Percentiles rank a stretch among this genome's conserved stretches.
Evolutionary conservation across 2,888 invertebrate species (phyloP).

Genomic region (Scelioninae gen. 1): DNA sequence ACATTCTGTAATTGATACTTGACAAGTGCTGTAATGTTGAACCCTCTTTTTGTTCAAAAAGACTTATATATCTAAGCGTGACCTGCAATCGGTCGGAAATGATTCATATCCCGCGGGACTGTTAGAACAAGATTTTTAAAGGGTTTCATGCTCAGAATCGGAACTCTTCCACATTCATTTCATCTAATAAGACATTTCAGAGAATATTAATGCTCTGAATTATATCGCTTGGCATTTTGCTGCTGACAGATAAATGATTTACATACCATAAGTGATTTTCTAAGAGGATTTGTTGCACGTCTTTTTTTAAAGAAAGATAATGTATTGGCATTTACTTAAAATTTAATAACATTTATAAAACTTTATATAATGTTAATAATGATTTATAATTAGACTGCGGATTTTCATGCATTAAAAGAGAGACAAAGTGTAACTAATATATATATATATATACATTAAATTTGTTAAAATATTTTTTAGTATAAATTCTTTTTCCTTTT

Average conservation of each 20-base stretch:
- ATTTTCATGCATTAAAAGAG: too few relatives aligned
- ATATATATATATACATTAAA: too few relatives aligned
- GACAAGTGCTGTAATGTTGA: constrained; percentile 15
- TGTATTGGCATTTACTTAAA: too few relatives aligned
- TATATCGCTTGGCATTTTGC: constrained; percentile 42
- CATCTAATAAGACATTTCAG: constrained; percentile 68
- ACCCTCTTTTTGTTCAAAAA: constrained; percentile 19
- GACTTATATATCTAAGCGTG: constrained; percentile 71
- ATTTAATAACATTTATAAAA: too few relatives aligned
- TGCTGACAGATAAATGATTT: constrained; percentile 61
- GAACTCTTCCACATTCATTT: constrained; percentile 68
- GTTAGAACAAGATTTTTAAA: constrained; percentile 69
- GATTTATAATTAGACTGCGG: too few relatives aligned
- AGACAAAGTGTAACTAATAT: too few relatives aligned
- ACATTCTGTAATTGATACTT: too few relatives aligned
- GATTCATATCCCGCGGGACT: constrained; percentile 77
- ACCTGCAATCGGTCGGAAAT: constrained; percentile 75
- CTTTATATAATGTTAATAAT: too few relatives aligned
- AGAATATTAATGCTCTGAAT: constrained; percentile 60
- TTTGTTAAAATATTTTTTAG: too few relatives aligned
- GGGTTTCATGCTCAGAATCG: constrained; percentile 63
- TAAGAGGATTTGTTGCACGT: constrained; percentile 40
- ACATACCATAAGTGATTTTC: constrained; percentile 51
- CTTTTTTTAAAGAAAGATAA: background rate
- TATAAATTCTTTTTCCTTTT: too few relatives aligned